phyloP scores from a whole-genome alignment of 2,113 vertebrate species.

The Colinus virginianus region DNA sequence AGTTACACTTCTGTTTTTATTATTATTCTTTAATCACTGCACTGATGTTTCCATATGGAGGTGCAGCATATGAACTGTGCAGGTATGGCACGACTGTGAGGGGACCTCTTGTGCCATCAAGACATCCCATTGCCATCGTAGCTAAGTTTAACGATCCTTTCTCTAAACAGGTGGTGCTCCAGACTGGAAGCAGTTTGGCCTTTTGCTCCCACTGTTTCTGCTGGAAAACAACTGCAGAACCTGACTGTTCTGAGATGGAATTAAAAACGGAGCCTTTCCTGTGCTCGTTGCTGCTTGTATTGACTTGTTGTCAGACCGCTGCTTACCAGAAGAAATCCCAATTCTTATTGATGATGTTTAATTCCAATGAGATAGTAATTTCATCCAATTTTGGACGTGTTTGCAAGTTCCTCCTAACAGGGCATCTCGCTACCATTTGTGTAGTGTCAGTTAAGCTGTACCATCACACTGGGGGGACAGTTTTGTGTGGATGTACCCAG shows the following conservation, averaged over 20 bases:
- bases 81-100: accelerated
- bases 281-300: not conserved
- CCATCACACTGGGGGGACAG: not conserved
- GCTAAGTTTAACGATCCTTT: not conserved
- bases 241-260: not conserved
- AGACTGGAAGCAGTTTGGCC: not conserved
- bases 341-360: no score
- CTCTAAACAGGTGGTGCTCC: not conserved
- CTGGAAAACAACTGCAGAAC: not conserved
- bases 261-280: not conserved
- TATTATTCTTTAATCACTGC: not conserved
- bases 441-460: not conserved
- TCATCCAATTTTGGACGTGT: no score
- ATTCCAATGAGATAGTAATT: no score
- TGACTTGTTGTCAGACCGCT: not conserved
- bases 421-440: no score
- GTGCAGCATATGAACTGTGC: not conserved
- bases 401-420: no score
- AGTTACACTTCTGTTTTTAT: not conserved
- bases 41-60: not conserved
- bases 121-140: not conserved
- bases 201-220: not conserved
- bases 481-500: accelerated
- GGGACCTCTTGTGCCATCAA: not conserved
- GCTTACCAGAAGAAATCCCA: no score